Conservation (phyloP, 2,113 vertebrate genomes). For the Catagonus wagneri region DNA sequence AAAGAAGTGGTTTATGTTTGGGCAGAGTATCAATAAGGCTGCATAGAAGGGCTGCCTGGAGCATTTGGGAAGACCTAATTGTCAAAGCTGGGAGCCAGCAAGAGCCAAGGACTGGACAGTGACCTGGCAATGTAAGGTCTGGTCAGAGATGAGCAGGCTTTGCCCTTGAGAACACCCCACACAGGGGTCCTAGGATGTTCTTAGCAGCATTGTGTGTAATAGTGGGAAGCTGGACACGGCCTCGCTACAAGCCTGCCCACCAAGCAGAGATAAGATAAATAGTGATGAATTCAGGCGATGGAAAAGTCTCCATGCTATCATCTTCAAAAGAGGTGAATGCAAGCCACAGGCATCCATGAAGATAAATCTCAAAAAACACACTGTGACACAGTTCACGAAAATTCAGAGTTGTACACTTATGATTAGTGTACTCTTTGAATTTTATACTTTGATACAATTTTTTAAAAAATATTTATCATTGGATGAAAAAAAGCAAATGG, state of each 20-base stretch:
- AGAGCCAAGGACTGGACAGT: neutral
- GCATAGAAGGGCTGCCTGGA: neutral
- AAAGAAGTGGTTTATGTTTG: neutral
- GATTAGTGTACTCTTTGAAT: conserved; percentile 12
- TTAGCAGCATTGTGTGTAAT: neutral
- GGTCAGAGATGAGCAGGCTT: neutral
- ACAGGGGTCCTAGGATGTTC: neutral
- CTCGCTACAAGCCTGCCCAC: neutral
- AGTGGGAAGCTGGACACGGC: neutral
- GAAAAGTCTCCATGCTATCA: neutral
- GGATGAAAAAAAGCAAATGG: conserved; percentile 52
- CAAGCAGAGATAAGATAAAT: neutral
- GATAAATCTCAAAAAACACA: conserved; percentile 6
- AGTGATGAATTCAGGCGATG: neutral
- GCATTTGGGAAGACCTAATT: neutral
- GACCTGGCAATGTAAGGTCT: neutral
- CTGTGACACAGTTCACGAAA: neutral
- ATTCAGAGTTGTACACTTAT: neutral
- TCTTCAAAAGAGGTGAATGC: neutral
- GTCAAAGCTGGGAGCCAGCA: neutral
- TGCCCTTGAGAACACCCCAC: neutral
- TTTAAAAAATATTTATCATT: neutral
- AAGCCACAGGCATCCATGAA: neutral
- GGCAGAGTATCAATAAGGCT: neutral
- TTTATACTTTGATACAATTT: conserved; percentile 13